Evolutionary conservation across 2,797 vertebrate genomes (phyloP).

Genomic region (Sarcophilus harrisii): DNA sequence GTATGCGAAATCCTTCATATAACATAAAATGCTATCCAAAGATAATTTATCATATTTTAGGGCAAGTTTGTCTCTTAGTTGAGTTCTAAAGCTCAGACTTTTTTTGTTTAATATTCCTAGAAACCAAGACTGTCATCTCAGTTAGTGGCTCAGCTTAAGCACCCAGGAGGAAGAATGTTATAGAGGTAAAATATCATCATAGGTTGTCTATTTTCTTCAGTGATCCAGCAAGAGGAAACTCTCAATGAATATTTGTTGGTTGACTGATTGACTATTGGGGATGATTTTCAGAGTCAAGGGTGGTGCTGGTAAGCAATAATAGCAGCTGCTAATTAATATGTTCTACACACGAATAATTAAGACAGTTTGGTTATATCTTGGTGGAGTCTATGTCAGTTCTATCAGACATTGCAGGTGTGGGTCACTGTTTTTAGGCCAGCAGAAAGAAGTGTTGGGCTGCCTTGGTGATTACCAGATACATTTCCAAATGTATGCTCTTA

Average conservation of each 20-base stretch:
- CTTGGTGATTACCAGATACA: neutral
- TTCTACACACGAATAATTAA: constrained; percentile 5
- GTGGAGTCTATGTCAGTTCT: neutral
- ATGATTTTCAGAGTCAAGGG: constrained; percentile 1
- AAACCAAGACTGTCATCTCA: neutral
- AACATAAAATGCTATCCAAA: neutral
- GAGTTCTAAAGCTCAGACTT: neutral
- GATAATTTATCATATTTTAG: neutral
- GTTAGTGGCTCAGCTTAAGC: neutral
- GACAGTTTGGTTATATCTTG: constrained; percentile 8
- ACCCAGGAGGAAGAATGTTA: neutral
- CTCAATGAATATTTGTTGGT: neutral
- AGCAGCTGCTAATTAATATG: neutral
- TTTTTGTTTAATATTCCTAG: neutral
- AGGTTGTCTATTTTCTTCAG: neutral
- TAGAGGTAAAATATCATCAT: neutral
- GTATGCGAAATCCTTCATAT: neutral
- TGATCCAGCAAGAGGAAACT: neutral
- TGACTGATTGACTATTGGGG: neutral
- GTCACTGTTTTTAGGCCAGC: neutral
- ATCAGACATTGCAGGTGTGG: neutral
- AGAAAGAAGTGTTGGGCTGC: constrained; percentile 24
- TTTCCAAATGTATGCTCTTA: neutral
- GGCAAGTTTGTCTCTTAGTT: neutral
- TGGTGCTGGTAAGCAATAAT: neutral